A percentile compares a stretch with the other conserved stretches of the same genome.
Conservation (phyloP, 2,113 vertebrate species). For the Monarcha castaneiventris region DNA sequence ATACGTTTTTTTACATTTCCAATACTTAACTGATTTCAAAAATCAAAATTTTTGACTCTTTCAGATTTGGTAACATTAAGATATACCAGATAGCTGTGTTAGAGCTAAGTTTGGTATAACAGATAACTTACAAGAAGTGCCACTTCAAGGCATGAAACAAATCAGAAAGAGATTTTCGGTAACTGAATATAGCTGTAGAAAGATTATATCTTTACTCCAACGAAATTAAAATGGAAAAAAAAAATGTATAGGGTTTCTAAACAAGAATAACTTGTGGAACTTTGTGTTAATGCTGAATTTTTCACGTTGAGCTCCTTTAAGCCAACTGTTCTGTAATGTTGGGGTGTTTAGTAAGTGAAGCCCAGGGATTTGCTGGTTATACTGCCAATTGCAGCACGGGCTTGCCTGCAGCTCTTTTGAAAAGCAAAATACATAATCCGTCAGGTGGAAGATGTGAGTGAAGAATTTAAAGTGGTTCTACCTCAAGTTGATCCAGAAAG, state of each 20-base stretch:
- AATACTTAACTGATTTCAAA: background rate
- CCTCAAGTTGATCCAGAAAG: background rate
- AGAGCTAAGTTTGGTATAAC: background rate
- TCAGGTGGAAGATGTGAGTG: background rate
- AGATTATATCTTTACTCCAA: background rate
- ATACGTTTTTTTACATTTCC: background rate
- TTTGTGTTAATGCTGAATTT: background rate
- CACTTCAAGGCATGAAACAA: background rate
- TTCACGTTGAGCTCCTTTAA: background rate
- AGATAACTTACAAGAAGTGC: background rate
- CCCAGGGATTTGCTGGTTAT: background rate
- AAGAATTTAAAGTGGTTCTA: background rate
- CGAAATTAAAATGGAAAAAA: background rate
- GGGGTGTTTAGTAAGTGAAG: background rate
- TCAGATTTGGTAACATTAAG: background rate
- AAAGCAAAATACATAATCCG: background rate
- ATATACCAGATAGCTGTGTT: background rate
- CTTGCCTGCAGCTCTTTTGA: background rate
- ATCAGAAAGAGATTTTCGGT: background rate
- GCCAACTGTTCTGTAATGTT: background rate
- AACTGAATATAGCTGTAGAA: background rate
- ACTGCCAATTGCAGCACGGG: background rate
- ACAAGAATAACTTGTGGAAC: background rate
- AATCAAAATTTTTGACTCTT: background rate
- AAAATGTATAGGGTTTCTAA: background rate